Percentiles rank a stretch among this genome's conserved stretches.
Conservation (phyloP, 2,797 vertebrate genomes). For the Fundulus diaphanus region DNA sequence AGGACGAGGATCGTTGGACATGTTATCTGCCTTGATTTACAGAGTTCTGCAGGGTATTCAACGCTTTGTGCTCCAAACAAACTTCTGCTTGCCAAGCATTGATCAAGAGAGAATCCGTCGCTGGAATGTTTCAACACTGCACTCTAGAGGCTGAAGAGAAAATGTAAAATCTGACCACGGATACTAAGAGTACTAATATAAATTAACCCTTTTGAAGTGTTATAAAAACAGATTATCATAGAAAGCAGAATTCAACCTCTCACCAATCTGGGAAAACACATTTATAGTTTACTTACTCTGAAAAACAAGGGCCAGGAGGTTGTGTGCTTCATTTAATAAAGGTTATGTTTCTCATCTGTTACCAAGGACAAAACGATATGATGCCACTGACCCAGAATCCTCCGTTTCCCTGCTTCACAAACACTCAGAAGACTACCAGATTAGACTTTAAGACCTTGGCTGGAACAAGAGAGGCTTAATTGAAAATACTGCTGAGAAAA, state of each 20-base stretch:
- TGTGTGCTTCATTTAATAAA: background rate
- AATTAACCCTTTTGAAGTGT: background rate
- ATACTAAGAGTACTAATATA: background rate
- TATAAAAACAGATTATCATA: background rate
- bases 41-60: slow-evolving; percentile 21
- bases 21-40: slow-evolving; percentile 47
- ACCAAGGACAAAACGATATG: slow-evolving; percentile 21
- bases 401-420: background rate
- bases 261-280: background rate
- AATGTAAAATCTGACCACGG: background rate
- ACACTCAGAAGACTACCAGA: background rate
- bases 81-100: slow-evolving; percentile 12
- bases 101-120: background rate
- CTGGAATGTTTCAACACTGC: slow-evolving; percentile 60
- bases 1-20: slow-evolving; percentile 22
- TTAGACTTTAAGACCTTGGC: slow-evolving; percentile 41
- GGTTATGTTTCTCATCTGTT: background rate
- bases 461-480: background rate
- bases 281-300: background rate
- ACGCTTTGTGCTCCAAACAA: slow-evolving; percentile 17
- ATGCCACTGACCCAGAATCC: slow-evolving; percentile 7
- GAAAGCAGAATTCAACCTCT: background rate
- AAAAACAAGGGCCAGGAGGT: background rate
- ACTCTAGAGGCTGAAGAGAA: slow-evolving; percentile 42
- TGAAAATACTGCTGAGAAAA: slow-evolving; percentile 45